Conservation (phyloP, 2,888 invertebrate species). For the Heteromyza rotundicornis region DNA sequence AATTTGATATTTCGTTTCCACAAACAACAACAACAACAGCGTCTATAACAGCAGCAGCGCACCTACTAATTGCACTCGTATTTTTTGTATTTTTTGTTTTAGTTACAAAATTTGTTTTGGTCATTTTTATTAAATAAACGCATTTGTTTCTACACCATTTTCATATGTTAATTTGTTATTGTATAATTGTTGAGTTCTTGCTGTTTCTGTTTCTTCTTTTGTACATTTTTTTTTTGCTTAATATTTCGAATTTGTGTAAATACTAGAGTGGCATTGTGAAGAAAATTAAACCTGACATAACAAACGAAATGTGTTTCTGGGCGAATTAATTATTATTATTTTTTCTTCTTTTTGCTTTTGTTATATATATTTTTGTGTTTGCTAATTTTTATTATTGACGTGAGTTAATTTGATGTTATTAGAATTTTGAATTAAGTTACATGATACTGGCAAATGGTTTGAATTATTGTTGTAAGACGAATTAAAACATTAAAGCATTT, state of each 20-base stretch:
- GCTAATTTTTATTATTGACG: background rate
- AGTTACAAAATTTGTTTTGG: slow-evolving; percentile 18
- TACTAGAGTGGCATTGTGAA: background rate
- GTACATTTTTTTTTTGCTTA: too few relatives aligned
- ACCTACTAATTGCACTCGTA: background rate
- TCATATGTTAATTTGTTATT: slow-evolving; percentile 4
- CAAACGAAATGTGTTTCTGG: background rate
- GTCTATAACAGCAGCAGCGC: too few relatives aligned
- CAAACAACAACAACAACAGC: too few relatives aligned
- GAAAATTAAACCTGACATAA: background rate
- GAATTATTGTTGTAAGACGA: too few relatives aligned
- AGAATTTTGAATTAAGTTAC: background rate
- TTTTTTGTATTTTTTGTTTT: background rate
- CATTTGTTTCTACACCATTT: too few relatives aligned
- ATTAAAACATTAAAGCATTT: too few relatives aligned
- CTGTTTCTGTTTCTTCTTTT: background rate
- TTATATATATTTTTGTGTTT: background rate
- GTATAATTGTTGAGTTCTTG: too few relatives aligned
- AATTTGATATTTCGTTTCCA: background rate
- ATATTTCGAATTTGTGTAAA: background rate
- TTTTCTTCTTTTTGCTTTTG: slow-evolving; percentile 1
- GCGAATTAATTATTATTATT: background rate
- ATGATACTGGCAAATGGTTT: too few relatives aligned
- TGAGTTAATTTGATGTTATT: slow-evolving; percentile 2
- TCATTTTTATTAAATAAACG: too few relatives aligned